Conservation (phyloP, 2,113 vertebrate species). For the Syrrhaptes paradoxus region DNA sequence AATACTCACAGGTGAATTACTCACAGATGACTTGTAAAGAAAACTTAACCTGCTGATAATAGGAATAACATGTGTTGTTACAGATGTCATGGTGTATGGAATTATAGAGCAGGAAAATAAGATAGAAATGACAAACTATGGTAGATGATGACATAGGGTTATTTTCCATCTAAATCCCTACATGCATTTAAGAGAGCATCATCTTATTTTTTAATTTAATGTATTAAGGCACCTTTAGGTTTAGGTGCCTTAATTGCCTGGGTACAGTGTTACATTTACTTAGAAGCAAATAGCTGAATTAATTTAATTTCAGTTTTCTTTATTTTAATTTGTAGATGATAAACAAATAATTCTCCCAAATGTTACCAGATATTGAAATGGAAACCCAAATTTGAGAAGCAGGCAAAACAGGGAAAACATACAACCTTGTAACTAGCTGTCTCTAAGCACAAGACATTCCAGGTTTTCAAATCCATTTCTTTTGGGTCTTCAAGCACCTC, state of each 20-base stretch:
- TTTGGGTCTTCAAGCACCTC: neutral
- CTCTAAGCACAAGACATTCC: neutral
- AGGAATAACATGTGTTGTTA: neutral
- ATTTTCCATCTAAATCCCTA: neutral
- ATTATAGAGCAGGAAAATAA: neutral
- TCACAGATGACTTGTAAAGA: slow-evolving; percentile 15
- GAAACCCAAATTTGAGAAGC: neutral
- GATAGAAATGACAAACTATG: neutral
- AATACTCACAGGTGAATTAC: neutral
- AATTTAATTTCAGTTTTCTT: neutral
- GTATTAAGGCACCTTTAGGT: neutral
- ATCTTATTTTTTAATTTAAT: neutral
- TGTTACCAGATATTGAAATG: neutral
- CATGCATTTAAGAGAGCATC: neutral
- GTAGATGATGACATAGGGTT: neutral
- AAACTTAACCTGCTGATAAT: neutral
- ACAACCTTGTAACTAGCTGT: neutral
- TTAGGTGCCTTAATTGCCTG: neutral
- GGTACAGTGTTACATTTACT: neutral
- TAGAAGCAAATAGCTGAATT: neutral
- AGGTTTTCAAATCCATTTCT: neutral
- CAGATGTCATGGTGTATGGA: neutral
- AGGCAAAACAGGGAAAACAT: neutral
- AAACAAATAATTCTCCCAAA: neutral
- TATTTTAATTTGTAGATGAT: neutral